Evolutionary conservation across 2,888 invertebrate species (phyloP), one percentile per base, ranked within the genome.

Genomic region (Priocnemis perturbator): DNA sequence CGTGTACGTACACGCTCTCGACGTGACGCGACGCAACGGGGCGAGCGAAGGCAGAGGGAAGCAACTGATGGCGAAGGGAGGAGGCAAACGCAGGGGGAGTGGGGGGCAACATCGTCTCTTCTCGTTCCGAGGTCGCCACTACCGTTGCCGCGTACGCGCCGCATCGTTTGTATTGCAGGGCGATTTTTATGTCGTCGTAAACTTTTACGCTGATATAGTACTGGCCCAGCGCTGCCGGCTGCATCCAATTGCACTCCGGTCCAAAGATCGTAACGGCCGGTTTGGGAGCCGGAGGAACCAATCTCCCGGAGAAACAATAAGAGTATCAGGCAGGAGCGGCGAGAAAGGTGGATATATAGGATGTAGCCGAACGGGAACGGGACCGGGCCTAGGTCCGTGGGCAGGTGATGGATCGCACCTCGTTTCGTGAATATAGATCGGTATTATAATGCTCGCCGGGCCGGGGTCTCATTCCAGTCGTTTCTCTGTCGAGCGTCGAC

Each of bases 401-500:
- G 73, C 72, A 64, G 64, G 79, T 84, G 82, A 86, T 83, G 81
- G 80, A 83, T 83, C 80, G 76, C 74, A 66, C 71, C 76, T 77
- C 77, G 75, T 75, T 81, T 73, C 70, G 69, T 77, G 83, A 81
- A 83, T 83, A 81, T 81, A 83, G 80, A 83, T 82, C 80, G 78
- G 70, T 64, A 75, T 82, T 82, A 76, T 79, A 78, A 79, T 76
- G 73, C 77, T 74, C 69, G 65, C 65, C 69, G 64, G 60, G 55
- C 55, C 52, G 30, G 56, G 66, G 61, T 60, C 62, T 65, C 45
- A 52, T 15, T 57, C 45, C 56, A 17, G 2, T 37, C 52, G 50
- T 3, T 47, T 53, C 52, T n/a, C n/a, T n/a, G n/a, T 53, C 55
- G 20, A 60, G 19, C 57, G 62, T 50, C 57, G 17, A 9, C n/a